Base-by-base conservation (phyloP, 2,113 vertebrate genomes). In the Strigops habroptila region DNA sequence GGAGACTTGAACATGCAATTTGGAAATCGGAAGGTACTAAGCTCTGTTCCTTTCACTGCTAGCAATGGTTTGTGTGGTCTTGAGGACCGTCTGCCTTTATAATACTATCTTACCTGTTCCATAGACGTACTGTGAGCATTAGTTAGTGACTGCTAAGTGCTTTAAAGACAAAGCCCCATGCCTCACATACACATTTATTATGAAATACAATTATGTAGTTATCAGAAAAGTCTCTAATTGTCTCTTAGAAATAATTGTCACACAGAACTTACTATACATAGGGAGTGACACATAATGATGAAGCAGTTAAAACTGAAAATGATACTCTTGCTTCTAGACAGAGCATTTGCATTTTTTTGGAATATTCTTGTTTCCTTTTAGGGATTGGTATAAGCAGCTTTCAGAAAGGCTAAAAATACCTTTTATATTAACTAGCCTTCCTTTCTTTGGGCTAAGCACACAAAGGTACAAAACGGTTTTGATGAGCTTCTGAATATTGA, bases 281-380 rank as follows among this genome's bases (percentile, higher is more conserved):
- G 88, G 60, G 39, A 91, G 68, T 91, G 88, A 93, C 81, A 96
- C 53, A 88, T 70, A 90, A 90, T 71, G 80, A 91, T 90, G 85
- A 93, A 94, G 55, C 75, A 91, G 82, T 94, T 96, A 93, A 92
- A 78, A 93, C 65, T 69, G 84, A 91, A 95, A 96, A 75, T 0
- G 27, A 91, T 94, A 75, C 60, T 83, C 60, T 70, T 93, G 64
- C 88, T 91, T 91, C 95, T 95, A 95, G 94, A 94, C 82, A 90
- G 64, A 91, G 15, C 4, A 95, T 96, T 96, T 96, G 82, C 90
- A 90, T 93, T 86, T 96, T 77, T 83, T 39, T 88, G 90, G 73
- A 96, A 93, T 88, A 80, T 59, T 90, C 71, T 85, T 94, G 88
- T 83, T 96, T 86, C 86, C 78, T 96, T 93, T 93, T 74, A 92